Conservation (phyloP, 2,888 invertebrate species). For the Hydroisotoma schaefferi region DNA sequence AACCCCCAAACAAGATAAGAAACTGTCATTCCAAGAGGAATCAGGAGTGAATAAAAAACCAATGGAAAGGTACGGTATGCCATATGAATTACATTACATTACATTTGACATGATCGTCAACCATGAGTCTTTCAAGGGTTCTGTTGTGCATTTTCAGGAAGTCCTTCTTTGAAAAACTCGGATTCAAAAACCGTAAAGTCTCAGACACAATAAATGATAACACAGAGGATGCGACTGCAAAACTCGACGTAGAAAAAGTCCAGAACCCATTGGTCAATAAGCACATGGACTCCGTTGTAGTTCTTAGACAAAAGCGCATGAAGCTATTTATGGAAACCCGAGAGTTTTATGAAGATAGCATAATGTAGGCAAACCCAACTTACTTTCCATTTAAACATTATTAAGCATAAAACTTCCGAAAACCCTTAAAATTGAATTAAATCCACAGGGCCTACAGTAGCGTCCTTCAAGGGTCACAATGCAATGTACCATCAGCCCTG, state of each 20-base stretch:
- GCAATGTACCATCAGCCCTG: not conserved
- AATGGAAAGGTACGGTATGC: too few relatives aligned
- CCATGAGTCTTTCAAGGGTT: too few relatives aligned
- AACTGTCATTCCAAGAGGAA: too few relatives aligned
- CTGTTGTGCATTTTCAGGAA: not conserved
- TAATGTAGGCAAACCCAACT: not conserved
- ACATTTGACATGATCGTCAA: too few relatives aligned
- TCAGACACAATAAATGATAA: not conserved
- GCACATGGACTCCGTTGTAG: not conserved
- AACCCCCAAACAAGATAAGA: too few relatives aligned
- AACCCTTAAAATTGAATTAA: not conserved
- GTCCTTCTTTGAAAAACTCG: not conserved
- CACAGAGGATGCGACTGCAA: not conserved
- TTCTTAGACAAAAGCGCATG: slow-evolving; percentile 7
- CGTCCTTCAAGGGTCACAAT: not conserved
- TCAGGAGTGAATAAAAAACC: too few relatives aligned
- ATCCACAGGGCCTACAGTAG: slow-evolving; percentile 3
- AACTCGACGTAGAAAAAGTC: not conserved
- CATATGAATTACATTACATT: too few relatives aligned
- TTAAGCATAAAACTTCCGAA: not conserved
- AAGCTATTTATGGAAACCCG: slow-evolving; percentile 7
- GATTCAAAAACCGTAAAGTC: not conserved
- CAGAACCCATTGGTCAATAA: not conserved
- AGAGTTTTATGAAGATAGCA: slow-evolving; percentile 12
- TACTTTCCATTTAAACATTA: not conserved